Conservation (phyloP, 2,113 vertebrate genomes). For the Scatophagus argus region DNA sequence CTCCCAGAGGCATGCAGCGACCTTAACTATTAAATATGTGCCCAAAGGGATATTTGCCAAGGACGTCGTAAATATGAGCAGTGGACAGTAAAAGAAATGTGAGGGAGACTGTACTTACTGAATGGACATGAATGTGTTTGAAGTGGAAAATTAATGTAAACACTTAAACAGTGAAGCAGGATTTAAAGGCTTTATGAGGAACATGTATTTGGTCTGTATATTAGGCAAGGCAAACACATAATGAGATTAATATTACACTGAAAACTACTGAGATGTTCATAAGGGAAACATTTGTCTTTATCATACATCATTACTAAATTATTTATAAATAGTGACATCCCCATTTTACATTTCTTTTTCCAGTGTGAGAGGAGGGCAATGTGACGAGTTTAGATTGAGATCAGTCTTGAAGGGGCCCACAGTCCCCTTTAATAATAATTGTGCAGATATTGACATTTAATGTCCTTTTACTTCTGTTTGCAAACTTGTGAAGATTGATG, state of each 20-base stretch:
- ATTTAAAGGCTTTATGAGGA: constrained; percentile 1
- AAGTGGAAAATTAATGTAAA: constrained; percentile 17
- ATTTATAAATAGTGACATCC: no score
- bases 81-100: neutral
- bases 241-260: neutral
- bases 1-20: neutral
- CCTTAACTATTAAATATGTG: neutral
- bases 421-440: no score
- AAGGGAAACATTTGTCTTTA: neutral
- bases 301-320: neutral
- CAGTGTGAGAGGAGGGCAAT: no score
- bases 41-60: neutral
- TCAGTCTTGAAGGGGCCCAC: no score
- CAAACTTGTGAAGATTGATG: no score
- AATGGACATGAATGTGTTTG: constrained; percentile 13
- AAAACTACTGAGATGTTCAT: neutral
- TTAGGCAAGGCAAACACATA: constrained; percentile 6
- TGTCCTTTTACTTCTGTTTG: no score
- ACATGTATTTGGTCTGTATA: neutral
- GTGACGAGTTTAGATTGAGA: no score
- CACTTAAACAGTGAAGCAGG: constrained; percentile 1
- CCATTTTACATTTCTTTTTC: no score
- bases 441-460: no score
- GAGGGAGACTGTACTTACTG: neutral
- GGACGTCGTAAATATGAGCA: neutral